Percentiles rank a stretch among this genome's conserved stretches.
Evolutionary conservation across 2,113 vertebrate genomes (phyloP).

Genomic region (Phocoena sinus): DNA sequence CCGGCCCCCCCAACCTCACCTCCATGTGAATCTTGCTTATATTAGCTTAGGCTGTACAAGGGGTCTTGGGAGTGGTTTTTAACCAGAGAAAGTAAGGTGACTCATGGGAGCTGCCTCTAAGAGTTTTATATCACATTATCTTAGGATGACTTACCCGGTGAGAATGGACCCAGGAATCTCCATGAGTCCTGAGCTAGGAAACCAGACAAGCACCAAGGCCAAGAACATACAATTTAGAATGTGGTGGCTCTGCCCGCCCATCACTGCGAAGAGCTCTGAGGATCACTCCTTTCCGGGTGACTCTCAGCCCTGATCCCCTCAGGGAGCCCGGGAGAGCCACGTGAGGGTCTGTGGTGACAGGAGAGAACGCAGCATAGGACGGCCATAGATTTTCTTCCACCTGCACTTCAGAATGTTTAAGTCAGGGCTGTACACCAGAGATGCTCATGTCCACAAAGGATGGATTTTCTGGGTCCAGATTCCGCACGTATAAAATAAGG

Average conservation of each 20-base stretch:
- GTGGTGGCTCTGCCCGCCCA: not conserved
- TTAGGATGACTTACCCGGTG: not conserved
- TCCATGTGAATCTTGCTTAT: not conserved
- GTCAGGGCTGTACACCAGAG: not conserved
- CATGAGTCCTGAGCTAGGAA: not conserved
- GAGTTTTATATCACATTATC: not conserved
- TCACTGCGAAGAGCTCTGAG: not conserved
- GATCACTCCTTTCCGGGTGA: not conserved
- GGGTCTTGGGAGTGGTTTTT: not conserved
- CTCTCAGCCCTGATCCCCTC: not conserved
- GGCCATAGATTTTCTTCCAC: not conserved
- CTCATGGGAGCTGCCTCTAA: not conserved
- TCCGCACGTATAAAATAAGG: not conserved
- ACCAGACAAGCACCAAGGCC: not conserved
- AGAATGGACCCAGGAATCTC: not conserved
- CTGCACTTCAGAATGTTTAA: not conserved
- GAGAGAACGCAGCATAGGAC: not conserved
- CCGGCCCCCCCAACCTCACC: not conserved
- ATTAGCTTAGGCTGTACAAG: not conserved
- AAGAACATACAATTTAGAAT: not conserved
- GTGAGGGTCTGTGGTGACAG: not conserved
- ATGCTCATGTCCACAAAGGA: not conserved
- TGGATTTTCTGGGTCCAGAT: constrained; percentile 45
- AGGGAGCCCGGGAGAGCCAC: rapidly evolving
- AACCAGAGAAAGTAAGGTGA: not conserved